Evolutionary conservation across 2,888 invertebrate genomes (phyloP), one percentile per base, ranked within the genome.

Genomic region (Drosophila paracracens): DNA sequence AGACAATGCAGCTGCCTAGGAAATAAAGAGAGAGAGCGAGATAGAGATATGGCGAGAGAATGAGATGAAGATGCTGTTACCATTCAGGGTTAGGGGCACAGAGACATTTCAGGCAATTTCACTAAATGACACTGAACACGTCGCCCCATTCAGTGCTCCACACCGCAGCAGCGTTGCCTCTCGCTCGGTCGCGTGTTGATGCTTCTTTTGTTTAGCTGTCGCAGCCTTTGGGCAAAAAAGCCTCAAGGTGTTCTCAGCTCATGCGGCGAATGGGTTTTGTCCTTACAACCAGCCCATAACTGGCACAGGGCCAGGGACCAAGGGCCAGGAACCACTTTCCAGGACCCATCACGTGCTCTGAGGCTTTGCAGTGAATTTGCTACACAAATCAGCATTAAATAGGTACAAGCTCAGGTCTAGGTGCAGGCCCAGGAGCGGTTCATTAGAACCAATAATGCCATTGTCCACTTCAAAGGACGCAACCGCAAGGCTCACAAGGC

Each of bases 361-460:
- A 70, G 77, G 70, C 69, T 76, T 82, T 77, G 75, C 73, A 70
- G 74, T 62, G 72, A 70, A 76, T 74, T 78, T 69, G 71, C 74
- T 65, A 75, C 77, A 87, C 79, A 85, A 88, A 84, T 82, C 90
- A 75, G 88, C 73, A 77, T 82, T 89, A 82, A 88, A 77, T 80
- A 59, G 67, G 21, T 40, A 31, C 40, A 36, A 11, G 38, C 53
- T 33, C 25, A 61, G 57, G 57, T 25, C 25, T 33, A 38, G 29
- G 25, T 35, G 11, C 27, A 43, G 59, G 36, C 53, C 48, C 25
- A 50, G 48, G 50, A 48, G 64, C 64, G 77, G 86, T 74, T 85
- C 86, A 88, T 88, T 85, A 80, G 74, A 61, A 58, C 64, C 67
- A 79, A 74, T 74, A 82, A 75, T 70, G 71, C 59, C 62, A 63